Percentiles rank a stretch among this genome's conserved stretches.
Conservation (phyloP, 2,113 vertebrate genomes). For the Seriola dumerili region DNA sequence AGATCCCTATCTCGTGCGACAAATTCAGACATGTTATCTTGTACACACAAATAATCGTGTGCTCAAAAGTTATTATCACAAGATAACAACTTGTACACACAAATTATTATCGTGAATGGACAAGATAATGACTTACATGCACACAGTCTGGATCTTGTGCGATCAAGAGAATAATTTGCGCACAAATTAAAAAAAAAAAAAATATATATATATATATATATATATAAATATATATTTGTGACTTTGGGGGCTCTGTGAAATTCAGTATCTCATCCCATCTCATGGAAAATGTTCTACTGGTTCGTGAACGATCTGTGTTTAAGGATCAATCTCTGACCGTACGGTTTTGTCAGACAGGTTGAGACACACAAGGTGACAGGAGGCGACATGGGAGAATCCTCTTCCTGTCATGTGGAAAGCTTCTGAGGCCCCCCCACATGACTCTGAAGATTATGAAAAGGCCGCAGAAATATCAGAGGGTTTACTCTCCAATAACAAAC, state of each 20-base stretch:
- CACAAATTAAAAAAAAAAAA: not conserved
- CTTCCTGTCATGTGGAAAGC: constrained; percentile 47
- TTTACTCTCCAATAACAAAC: constrained; percentile 74
- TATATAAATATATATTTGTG: not conserved
- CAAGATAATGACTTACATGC: not conserved
- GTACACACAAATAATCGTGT: not conserved
- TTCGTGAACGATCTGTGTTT: not conserved
- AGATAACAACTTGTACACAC: not conserved
- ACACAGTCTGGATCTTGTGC: not conserved
- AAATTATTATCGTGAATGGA: not conserved
- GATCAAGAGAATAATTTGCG: not conserved
- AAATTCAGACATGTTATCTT: not conserved
- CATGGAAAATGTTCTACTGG: not conserved
- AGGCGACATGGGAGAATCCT: constrained; percentile 17
- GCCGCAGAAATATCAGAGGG: constrained; percentile 77
- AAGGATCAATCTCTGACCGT: not conserved
- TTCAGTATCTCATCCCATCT: too few relatives aligned
- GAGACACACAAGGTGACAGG: not conserved
- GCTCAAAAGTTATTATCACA: not conserved
- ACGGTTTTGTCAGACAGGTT: constrained; percentile 10
- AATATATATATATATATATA: too few relatives aligned
- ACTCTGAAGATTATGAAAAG: constrained; percentile 75
- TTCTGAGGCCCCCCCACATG: constrained; percentile 33
- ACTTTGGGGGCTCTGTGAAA: not conserved
- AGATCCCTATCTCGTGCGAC: not conserved